Conservation (phyloP, 2,888 invertebrate species). For the Trachelus iudaicus region DNA sequence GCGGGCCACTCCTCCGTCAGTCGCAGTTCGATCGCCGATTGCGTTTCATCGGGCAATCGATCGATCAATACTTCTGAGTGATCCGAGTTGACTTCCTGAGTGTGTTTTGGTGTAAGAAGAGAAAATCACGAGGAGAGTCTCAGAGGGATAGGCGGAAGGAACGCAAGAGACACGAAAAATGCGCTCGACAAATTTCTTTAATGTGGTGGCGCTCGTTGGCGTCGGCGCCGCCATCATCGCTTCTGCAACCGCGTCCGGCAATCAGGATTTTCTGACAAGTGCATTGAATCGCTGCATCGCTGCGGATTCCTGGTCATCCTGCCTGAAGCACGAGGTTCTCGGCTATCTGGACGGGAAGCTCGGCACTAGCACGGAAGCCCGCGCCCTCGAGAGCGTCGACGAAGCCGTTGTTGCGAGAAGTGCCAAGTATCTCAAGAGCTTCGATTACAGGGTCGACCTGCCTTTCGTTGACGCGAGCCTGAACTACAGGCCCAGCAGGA, state of each 20-base stretch:
- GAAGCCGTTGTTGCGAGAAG: conserved; percentile 80
- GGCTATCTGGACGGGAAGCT: conserved; percentile 79
- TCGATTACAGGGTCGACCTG: conserved; percentile 78
- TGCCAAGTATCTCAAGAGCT: conserved; percentile 77
- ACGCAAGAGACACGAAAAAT: too few relatives aligned
- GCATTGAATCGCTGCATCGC: conserved; percentile 77
- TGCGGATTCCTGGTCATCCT: conserved; percentile 75
- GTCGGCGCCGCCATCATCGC: conserved; percentile 76
- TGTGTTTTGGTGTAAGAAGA: too few relatives aligned
- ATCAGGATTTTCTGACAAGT: conserved; percentile 52
- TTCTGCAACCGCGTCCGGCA: conserved; percentile 62
- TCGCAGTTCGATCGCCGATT: conserved; percentile 65
- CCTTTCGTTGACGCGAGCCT: conserved; percentile 67
- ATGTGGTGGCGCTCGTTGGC: conserved; percentile 61
- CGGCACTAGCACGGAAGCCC: conserved; percentile 64
- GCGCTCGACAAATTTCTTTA: too few relatives aligned
- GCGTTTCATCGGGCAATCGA: conserved; percentile 46
- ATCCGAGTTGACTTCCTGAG: too few relatives aligned
- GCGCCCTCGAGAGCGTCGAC: conserved; percentile 67
- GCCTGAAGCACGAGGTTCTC: conserved; percentile 82
- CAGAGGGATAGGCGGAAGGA: too few relatives aligned
- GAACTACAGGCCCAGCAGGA: conserved; percentile 59
- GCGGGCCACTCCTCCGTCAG: conserved; percentile 64
- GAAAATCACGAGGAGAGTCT: too few relatives aligned
- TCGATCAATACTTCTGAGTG: conserved; percentile 24